Percentiles rank a stretch among this genome's conserved stretches.
phyloP scores from a whole-genome alignment of 2,113 vertebrate species.

The Trematocara marginatum region DNA sequence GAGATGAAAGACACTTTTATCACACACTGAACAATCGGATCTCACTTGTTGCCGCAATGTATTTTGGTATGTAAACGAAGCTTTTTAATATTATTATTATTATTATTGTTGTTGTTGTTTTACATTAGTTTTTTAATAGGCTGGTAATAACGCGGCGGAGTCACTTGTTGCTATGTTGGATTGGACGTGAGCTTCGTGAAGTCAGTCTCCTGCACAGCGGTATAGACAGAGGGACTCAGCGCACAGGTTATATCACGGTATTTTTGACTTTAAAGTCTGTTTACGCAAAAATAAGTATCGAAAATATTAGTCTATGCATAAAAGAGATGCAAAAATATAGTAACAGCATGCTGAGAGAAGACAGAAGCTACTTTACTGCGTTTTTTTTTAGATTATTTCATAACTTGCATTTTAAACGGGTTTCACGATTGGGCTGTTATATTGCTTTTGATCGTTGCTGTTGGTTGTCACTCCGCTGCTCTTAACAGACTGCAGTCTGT shows the following conservation, averaged over 20 bases:
- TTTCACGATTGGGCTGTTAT: background rate
- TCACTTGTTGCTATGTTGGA: slow-evolving; percentile 58
- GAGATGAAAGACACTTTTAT: slow-evolving; percentile 25
- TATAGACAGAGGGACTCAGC: background rate
- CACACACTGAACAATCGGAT: slow-evolving; percentile 15
- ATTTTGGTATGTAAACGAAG: slow-evolving; percentile 51
- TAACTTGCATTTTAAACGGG: background rate
- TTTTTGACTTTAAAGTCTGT: background rate
- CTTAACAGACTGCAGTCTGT: background rate
- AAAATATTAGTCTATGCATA: background rate
- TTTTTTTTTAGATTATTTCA: background rate
- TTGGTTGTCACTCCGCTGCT: background rate
- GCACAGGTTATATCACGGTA: background rate
- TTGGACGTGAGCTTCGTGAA: background rate
- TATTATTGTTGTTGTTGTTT: background rate
- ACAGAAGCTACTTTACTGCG: background rate
- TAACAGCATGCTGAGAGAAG: background rate
- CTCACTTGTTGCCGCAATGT: slow-evolving; percentile 22
- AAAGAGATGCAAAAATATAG: background rate
- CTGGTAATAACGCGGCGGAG: background rate
- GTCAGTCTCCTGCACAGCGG: background rate
- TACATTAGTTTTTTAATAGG: background rate
- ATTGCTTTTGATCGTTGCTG: background rate
- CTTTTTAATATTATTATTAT: background rate
- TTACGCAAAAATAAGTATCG: background rate